Base-by-base conservation (phyloP, 1,140 invertebrate species). In the Microplitis demolitor region DNA sequence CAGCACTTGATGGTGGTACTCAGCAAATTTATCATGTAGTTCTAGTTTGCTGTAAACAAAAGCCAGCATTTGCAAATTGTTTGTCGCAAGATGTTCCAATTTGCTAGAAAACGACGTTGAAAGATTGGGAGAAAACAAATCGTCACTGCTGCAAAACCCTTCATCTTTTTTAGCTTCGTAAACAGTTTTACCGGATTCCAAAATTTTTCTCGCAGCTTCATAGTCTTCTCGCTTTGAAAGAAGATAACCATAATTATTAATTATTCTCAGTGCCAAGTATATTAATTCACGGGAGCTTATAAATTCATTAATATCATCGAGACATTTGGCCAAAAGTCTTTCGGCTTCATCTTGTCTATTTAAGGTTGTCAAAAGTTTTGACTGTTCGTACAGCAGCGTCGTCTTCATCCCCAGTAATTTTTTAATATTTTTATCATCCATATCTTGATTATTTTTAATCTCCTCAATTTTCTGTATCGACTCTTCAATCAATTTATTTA, bases 1-100 rank as follows among this genome's bases (percentile, higher is more conserved):
- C 33, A 92, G 79, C 50, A 91, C 91, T 63, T 87, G 83, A 70
- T 91, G 90, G 78, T 90, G 91, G 79, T 90, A 92, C 34, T 87
- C 77, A 3, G 90, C 90, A 74, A 87, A 88, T 76, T 86, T 87
- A 45, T 88, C 80, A 9, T 83, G 80, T 39, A 87, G 68, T 74
- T 85, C 86, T 31, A 86, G 75, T 75, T 88, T 87, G 69, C 88
- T 88, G 70, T 88, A 88, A 37, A 88, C 69, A 78, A 85, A 87
- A 4, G 83, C 85, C 74, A 88, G 81, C 87, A 88, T 88, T 53
- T 88, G 85, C 14, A 88, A 74, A 74, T 88, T 88, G 66, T 87
- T 88, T 9, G 87, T 88, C 8, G 88, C 85, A 3, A 88, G 76
- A 75, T 83, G 85, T 68, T 88, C 87, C 24, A 88, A 83, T 77